Conservation (phyloP, 2,113 vertebrate species). For the Aplodontia rufa region DNA sequence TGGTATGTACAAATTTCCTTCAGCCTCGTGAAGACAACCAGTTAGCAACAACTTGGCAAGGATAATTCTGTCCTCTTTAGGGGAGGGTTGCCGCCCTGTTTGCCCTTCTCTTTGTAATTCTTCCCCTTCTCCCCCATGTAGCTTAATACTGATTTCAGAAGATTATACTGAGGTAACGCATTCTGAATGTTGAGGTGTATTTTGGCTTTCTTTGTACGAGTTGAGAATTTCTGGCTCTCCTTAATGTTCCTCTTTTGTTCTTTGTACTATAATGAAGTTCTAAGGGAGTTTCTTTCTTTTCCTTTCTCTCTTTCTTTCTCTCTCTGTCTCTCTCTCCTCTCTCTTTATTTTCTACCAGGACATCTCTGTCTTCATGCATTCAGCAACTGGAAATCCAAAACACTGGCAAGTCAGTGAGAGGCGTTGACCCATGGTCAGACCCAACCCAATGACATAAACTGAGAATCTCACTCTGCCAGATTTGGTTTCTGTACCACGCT, state of each 20-base stretch:
- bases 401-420: background rate
- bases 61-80: background rate
- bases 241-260: slow-evolving; percentile 27
- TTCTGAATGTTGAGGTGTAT: background rate
- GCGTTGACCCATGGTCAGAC: background rate
- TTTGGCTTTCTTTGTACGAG: background rate
- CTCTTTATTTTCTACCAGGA: background rate
- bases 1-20: background rate
- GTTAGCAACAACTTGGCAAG: background rate
- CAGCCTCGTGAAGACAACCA: background rate
- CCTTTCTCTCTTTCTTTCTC: background rate
- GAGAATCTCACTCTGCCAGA: slow-evolving; percentile 46
- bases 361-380: background rate
- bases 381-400: slow-evolving; percentile 21
- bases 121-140: background rate
- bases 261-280: slow-evolving; percentile 18
- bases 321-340: background rate
- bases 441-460: slow-evolving; percentile 64
- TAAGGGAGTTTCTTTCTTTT: background rate
- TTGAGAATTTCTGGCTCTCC: background rate
- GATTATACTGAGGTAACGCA: background rate
- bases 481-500: background rate
- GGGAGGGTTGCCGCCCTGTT: background rate
- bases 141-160: background rate
- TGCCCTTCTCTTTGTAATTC: background rate